phyloP scores from a whole-genome alignment of 1,140 invertebrate genomes.

The Calycopis cecrops region DNA sequence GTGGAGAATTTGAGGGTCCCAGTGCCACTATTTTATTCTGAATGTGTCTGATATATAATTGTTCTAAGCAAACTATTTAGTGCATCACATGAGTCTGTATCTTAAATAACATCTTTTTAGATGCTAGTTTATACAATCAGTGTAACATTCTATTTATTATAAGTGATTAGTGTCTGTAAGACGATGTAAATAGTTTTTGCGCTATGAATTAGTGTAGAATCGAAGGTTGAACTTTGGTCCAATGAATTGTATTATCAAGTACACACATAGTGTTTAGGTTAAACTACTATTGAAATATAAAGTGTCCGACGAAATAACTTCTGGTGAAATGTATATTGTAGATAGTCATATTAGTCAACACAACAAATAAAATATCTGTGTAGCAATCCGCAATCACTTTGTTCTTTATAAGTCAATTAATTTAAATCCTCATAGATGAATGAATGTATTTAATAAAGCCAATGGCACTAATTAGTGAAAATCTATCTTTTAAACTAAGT shows the following conservation, averaged over 20 bases:
- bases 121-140: conserved; percentile 12
- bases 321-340: not conserved
- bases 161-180: conserved; percentile 3
- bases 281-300: conserved; percentile 21
- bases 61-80: not conserved
- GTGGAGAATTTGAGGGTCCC: conserved; percentile 1
- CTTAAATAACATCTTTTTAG: conserved; percentile 1
- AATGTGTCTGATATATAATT: conserved; percentile 16
- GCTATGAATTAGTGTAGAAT: conserved; percentile 35
- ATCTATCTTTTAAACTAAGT: conserved; percentile 11
- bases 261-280: conserved; percentile 61
- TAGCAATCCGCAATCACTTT: not conserved
- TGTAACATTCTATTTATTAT: not conserved
- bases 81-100: not conserved
- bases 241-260: conserved; percentile 60
- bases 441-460: not conserved
- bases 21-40: conserved; percentile 1
- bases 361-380: not conserved
- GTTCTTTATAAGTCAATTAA: conserved; percentile 23
- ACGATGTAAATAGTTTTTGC: conserved; percentile 14
- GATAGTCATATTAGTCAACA: not conserved
- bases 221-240: conserved; percentile 73
- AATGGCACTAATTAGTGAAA: conserved; percentile 28
- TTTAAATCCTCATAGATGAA: conserved; percentile 9
- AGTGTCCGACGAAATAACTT: not conserved